phyloP scores from a whole-genome alignment of 2,113 vertebrate genomes.

The Microcebus griseorufus region DNA sequence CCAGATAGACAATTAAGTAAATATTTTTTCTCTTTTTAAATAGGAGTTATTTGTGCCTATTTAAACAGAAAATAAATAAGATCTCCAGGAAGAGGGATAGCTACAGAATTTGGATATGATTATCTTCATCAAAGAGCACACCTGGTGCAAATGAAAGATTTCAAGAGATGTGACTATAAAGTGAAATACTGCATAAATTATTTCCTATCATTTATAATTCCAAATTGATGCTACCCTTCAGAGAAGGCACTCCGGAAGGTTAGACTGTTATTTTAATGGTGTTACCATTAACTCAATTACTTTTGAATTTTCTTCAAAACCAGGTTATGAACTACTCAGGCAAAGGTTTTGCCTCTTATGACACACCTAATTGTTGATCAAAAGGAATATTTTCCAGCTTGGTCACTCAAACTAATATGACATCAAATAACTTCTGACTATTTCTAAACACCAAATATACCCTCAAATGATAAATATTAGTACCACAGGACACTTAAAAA shows the following conservation, averaged over 20 bases:
- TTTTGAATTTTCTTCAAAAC: neutral
- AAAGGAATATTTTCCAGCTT: neutral
- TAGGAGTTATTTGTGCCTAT: neutral
- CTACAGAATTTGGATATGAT: neutral
- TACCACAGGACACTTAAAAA: neutral
- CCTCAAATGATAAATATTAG: neutral
- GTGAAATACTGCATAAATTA: neutral
- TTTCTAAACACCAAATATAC: constrained; percentile 17
- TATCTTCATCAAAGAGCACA: neutral
- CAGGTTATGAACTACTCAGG: neutral
- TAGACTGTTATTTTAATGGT: neutral
- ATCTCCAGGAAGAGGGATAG: neutral
- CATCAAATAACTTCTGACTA: neutral
- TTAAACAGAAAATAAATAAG: constrained; percentile 25
- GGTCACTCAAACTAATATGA: neutral
- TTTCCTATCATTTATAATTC: neutral
- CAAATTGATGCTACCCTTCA: neutral
- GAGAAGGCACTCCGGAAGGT: neutral
- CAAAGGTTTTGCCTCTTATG: neutral
- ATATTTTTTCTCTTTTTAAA: neutral
- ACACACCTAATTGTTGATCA: neutral
- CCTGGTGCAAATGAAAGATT: neutral
- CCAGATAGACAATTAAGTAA: neutral
- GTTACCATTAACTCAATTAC: neutral
- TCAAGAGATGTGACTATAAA: neutral